These are phyloP conservation scores for Bubo scandiacus DNA, from an alignment of 2,113 vertebrate species.

Conservation along the genomic window DNA sequence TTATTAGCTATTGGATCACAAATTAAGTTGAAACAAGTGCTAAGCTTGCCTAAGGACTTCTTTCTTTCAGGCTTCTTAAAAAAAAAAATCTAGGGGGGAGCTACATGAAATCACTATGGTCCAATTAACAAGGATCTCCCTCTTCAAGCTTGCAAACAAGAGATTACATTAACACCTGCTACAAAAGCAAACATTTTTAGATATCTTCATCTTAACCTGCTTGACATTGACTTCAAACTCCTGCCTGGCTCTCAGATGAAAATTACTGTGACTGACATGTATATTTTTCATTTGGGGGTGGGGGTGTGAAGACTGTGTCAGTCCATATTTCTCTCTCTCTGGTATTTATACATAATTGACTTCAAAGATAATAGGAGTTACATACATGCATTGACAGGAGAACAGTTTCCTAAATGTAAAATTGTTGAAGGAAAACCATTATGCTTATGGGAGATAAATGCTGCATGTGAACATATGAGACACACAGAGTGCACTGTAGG, in stretches of 20 bases:
- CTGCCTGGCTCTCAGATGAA: slow-evolving; percentile 4
- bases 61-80: neutral
- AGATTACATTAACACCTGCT: slow-evolving; percentile 65
- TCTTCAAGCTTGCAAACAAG: slow-evolving; percentile 67
- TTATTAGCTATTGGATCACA: neutral
- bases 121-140: slow-evolving; percentile 70
- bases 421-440: slow-evolving; percentile 33
- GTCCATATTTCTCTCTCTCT: neutral
- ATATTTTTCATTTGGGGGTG: neutral
- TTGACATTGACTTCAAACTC: slow-evolving; percentile 45
- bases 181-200: slow-evolving; percentile 67
- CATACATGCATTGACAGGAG: neutral
- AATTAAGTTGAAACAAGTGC: neutral
- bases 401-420: slow-evolving; percentile 40
- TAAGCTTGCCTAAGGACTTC: slow-evolving; percentile 3
- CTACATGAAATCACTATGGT: slow-evolving; percentile 56
- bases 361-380: slow-evolving; percentile 27
- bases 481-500: neutral
- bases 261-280: slow-evolving; percentile 41
- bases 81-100: neutral
- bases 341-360: slow-evolving; percentile 29
- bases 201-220: slow-evolving; percentile 70
- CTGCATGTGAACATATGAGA: neutral
- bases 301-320: neutral
- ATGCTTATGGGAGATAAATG: slow-evolving; percentile 22